Percentiles rank a stretch among this genome's conserved stretches.
Evolutionary conservation across 1,140 invertebrate genomes (phyloP).

Genomic region (Drosophila aff.): DNA sequence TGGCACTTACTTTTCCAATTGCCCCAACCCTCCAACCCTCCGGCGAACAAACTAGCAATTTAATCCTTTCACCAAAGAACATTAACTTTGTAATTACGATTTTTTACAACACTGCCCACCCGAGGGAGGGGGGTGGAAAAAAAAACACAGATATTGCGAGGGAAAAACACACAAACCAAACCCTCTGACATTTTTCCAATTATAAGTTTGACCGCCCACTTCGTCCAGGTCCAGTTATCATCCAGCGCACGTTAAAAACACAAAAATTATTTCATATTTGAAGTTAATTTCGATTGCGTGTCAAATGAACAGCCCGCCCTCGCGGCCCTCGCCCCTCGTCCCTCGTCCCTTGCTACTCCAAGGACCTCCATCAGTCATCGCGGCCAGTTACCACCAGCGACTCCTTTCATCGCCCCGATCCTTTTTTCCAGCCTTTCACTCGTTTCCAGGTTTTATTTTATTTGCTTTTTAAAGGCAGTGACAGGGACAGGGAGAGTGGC

Average conservation of each 20-base stretch:
- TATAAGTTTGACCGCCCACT: constrained; percentile 60
- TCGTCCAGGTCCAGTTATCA: constrained; percentile 49
- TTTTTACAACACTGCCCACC: constrained; percentile 58
- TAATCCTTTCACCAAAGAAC: constrained; percentile 83
- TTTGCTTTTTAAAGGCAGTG: constrained; percentile 1
- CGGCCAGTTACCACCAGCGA: constrained; percentile 26
- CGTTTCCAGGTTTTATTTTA: constrained; percentile 23
- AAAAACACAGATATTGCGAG: constrained; percentile 3
- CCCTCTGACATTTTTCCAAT: constrained; percentile 70
- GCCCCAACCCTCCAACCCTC: constrained; percentile 6
- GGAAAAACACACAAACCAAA: constrained; percentile 30
- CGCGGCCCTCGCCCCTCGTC: neutral
- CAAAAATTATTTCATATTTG: constrained; percentile 84
- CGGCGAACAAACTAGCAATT: constrained; percentile 70
- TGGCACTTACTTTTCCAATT: constrained; percentile 63
- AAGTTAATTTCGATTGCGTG: constrained; percentile 84
- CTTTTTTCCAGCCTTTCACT: constrained; percentile 26
- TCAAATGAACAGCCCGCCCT: constrained; percentile 44
- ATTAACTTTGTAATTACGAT: constrained; percentile 83
- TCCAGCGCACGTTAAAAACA: constrained; percentile 74
- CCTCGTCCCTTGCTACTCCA: neutral
- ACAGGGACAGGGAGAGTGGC: neutral
- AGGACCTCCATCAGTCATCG: constrained; percentile 14
- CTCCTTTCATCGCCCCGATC: constrained; percentile 38
- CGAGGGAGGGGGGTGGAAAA: neutral